Percentiles rank a stretch among this genome's conserved stretches.
phyloP scores from a whole-genome alignment of 1,140 invertebrate species.

The Dolichoris vasculosae region DNA sequence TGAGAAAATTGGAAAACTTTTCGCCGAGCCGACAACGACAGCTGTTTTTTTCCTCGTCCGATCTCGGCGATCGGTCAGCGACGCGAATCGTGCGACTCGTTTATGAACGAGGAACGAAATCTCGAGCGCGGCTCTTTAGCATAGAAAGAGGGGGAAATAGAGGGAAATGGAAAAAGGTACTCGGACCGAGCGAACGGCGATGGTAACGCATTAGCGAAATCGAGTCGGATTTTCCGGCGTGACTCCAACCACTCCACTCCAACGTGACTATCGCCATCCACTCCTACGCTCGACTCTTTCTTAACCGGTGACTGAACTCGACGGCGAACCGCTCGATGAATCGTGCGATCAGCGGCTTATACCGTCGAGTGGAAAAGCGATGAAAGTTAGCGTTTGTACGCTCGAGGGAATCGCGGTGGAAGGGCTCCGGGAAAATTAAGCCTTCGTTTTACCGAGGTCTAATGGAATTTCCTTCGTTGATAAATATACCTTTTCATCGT shows the following conservation, averaged over 20 bases:
- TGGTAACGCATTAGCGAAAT: not conserved
- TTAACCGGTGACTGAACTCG: not conserved
- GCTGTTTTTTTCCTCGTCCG: conserved; percentile 13
- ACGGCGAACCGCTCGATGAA: not conserved
- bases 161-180: not conserved
- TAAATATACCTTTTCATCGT: not conserved
- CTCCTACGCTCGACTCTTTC: too few relatives aligned
- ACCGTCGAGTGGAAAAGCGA: not conserved
- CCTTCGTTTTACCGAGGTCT: not conserved
- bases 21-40: conserved; percentile 45
- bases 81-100: not conserved
- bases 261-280: too few relatives aligned
- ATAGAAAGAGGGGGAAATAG: too few relatives aligned
- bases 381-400: not conserved
- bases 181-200: not conserved
- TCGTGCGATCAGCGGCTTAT: not conserved
- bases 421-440: not conserved
- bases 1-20: conserved; percentile 70
- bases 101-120: too few relatives aligned
- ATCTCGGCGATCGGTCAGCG: not conserved
- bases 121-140: too few relatives aligned
- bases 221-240: not conserved
- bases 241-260: not conserved
- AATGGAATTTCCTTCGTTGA: not conserved
- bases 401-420: too few relatives aligned